Evolutionary conservation across 2,888 invertebrate genomes (phyloP).

Genomic region (Hirtodrosophila histrioides): DNA sequence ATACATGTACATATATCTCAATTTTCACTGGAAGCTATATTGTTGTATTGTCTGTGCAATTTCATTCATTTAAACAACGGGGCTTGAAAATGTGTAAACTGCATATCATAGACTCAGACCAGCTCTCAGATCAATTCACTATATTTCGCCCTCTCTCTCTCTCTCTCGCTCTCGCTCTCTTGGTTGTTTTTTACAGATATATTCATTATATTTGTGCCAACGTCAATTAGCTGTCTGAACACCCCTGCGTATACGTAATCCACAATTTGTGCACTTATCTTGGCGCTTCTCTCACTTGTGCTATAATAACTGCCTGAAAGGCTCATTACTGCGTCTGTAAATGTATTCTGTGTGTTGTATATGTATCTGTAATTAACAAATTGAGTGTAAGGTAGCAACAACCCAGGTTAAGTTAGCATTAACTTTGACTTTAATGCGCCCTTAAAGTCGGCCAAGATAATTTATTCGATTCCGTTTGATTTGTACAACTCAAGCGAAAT

Average conservation of each 20-base stretch:
- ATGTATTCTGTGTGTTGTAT: neutral
- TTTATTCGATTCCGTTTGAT: conserved; percentile 25
- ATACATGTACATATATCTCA: conserved; percentile 58
- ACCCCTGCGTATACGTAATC: conserved; percentile 71
- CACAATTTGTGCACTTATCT: neutral
- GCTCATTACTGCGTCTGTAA: conserved; percentile 1
- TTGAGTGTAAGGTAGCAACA: neutral
- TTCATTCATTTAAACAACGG: conserved; percentile 15
- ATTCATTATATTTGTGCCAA: conserved; percentile 18
- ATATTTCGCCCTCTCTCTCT: conserved; percentile 3
- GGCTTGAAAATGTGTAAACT: conserved; percentile 4
- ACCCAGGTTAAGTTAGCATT: conserved; percentile 1
- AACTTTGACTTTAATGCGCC: conserved; percentile 19
- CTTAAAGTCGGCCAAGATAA: conserved; percentile 7
- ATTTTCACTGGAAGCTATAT: conserved; percentile 27
- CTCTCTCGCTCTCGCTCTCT: conserved; percentile 15
- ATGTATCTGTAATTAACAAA: too few relatives aligned
- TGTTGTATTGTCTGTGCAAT: conserved; percentile 18
- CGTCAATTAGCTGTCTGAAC: conserved; percentile 52
- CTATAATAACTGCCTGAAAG: conserved; percentile 11
- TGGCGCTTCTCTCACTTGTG: conserved; percentile 1
- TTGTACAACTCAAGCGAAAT: conserved; percentile 2
- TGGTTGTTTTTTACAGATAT: conserved; percentile 1
- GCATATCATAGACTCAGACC: neutral
- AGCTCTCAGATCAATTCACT: neutral